phyloP scores from a whole-genome alignment of 2,888 invertebrate genomes.

The Beris morrisii region DNA sequence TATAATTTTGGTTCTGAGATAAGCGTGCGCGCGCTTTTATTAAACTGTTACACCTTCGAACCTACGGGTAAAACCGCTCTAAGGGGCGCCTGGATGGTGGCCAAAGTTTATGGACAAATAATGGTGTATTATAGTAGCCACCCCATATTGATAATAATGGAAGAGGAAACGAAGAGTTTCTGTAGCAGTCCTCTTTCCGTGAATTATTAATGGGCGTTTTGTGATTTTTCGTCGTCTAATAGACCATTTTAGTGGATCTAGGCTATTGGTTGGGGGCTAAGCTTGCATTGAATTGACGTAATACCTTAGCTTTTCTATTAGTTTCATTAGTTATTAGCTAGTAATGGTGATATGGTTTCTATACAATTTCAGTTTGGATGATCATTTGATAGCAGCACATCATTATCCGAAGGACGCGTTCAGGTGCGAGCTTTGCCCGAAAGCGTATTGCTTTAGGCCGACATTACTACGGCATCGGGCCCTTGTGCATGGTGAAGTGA shows the following conservation, averaged over 20 bases:
- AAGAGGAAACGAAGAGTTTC: neutral
- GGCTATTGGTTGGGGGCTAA: neutral
- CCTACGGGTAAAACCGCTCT: too few species aligned
- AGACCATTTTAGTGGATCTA: neutral
- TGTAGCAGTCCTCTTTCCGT: conserved; percentile 4
- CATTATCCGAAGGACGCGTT: conserved; percentile 77
- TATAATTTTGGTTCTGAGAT: conserved; percentile 1
- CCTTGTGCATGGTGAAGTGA: conserved; percentile 75
- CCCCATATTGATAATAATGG: neutral
- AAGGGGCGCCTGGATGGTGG: neutral
- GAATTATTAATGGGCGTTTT: conserved; percentile 12
- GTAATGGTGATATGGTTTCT: conserved; percentile 24
- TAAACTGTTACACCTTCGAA: conserved; percentile 34
- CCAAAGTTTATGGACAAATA: conserved; percentile 11
- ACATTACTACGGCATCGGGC: conserved; percentile 81
- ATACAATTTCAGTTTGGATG: conserved; percentile 72
- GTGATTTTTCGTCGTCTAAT: conserved; percentile 5
- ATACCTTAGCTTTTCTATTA: neutral
- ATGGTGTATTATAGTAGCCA: neutral
- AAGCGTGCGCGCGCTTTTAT: conserved; percentile 28
- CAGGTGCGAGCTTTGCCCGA: conserved; percentile 81
- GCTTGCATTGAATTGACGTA: conserved; percentile 8
- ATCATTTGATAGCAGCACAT: conserved; percentile 77
- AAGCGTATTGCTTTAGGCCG: conserved; percentile 79
- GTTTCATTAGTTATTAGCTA: neutral